phyloP scores from a whole-genome alignment of 2,888 invertebrate genomes.

The Molorchus minor region DNA sequence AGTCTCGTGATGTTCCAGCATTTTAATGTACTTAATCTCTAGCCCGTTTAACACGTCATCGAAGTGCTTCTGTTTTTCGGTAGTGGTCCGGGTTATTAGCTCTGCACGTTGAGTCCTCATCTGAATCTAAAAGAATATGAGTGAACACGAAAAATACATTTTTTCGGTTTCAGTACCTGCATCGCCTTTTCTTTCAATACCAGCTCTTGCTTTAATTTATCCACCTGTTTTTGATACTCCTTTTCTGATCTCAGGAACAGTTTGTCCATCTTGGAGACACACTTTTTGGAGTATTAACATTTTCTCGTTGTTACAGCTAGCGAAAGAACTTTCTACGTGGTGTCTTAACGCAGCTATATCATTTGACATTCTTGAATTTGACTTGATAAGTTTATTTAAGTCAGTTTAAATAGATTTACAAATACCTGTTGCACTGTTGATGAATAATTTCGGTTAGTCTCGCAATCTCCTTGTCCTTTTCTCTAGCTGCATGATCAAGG shows the following conservation, averaged over 20 bases:
- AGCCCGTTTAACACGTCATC: slow-evolving; percentile 49
- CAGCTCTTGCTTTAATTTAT: slow-evolving; percentile 49
- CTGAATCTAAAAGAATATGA: slow-evolving; percentile 42
- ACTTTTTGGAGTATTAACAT: slow-evolving; percentile 48
- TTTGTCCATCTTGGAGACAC: slow-evolving; percentile 55
- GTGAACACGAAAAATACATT: slow-evolving; percentile 4
- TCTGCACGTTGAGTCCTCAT: slow-evolving; percentile 52
- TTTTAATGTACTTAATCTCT: slow-evolving; percentile 53
- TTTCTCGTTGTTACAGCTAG: slow-evolving; percentile 41
- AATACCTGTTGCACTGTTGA: slow-evolving; percentile 45
- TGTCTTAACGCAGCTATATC: slow-evolving; percentile 44
- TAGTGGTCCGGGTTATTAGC: slow-evolving; percentile 45
- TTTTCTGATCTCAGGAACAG: slow-evolving; percentile 51
- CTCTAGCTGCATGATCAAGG: slow-evolving; percentile 36
- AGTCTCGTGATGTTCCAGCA: slow-evolving; percentile 48
- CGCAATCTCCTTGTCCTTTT: slow-evolving; percentile 47
- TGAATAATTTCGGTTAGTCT: slow-evolving; percentile 48
- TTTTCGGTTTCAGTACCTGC: slow-evolving; percentile 35
- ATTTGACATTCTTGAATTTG: slow-evolving; percentile 42
- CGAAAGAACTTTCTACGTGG: slow-evolving; percentile 38
- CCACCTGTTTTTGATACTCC: slow-evolving; percentile 50
- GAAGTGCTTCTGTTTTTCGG: slow-evolving; percentile 50
- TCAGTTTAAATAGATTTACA: slow-evolving; percentile 3
- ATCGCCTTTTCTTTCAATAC: slow-evolving; percentile 49
- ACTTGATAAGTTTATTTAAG: slow-evolving; percentile 8